These are phyloP conservation scores for Sciurus niger DNA, from an alignment of 2,113 vertebrate genomes.

Conservation along the genomic window DNA sequence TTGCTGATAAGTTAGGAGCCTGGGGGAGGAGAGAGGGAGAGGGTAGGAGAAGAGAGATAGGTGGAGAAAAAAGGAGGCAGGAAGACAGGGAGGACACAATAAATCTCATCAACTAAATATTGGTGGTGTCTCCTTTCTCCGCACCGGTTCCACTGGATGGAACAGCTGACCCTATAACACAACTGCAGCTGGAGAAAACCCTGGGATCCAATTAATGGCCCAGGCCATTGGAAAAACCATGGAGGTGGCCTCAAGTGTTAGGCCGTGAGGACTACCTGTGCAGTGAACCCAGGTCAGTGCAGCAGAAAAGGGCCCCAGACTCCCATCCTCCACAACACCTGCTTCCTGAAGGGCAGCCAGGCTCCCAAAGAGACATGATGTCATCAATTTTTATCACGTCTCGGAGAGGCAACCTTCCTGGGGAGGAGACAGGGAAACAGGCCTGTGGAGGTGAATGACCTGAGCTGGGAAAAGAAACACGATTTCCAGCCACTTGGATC, in stretches of 20 bases:
- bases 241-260: not conserved
- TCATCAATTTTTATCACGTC: conserved; percentile 13
- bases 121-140: too few species aligned
- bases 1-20: too few species aligned
- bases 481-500: not conserved
- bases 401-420: not conserved
- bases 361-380: conserved; percentile 31
- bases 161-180: not conserved
- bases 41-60: too few species aligned
- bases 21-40: too few species aligned
- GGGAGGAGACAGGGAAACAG: conserved; percentile 30
- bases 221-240: conserved; percentile 52
- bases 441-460: not conserved
- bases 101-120: too few species aligned
- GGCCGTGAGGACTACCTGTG: not conserved
- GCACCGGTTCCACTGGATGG: too few species aligned
- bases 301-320: not conserved
- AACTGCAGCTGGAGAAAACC: not conserved
- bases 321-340: not conserved
- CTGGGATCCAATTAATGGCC: not conserved
- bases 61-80: too few species aligned
- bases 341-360: conserved; percentile 38
- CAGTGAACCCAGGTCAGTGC: not conserved
- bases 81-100: too few species aligned
- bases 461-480: not conserved